Percentiles rank a stretch among this genome's conserved stretches.
These are phyloP conservation scores for Ophiothrix spiculata DNA, from an alignment of 35 echinoderm and acorn worm genomes.

Conservation along the genomic window DNA sequence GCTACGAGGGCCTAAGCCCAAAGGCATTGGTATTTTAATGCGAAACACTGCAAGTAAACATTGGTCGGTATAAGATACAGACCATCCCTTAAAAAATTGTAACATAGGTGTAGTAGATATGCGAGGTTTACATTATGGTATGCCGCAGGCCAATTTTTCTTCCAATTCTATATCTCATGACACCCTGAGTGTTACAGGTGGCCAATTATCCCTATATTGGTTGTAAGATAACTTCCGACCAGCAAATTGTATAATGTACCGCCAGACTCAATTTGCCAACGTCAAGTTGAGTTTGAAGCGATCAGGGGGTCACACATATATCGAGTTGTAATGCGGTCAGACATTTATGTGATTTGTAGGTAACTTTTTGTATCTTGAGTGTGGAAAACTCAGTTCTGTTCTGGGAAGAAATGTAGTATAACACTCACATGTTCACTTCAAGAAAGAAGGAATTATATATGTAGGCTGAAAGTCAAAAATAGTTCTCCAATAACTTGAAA, in stretches of 20 bases:
- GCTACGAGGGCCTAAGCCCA: no score
- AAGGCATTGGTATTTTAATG: background rate
- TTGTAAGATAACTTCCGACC: background rate
- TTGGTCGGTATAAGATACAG: background rate
- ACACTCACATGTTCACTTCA: no score
- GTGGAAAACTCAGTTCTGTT: no score
- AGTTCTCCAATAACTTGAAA: no score
- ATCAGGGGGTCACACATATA: background rate
- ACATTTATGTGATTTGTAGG: background rate
- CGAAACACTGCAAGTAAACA: background rate
- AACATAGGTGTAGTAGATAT: background rate
- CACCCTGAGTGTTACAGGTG: background rate
- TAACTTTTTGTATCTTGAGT: no score
- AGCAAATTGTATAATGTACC: background rate
- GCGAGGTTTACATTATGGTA: background rate
- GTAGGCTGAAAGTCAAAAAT: no score
- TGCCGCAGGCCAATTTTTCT: background rate
- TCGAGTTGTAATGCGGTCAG: background rate
- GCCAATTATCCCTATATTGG: background rate
- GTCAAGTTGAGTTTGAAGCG: background rate
- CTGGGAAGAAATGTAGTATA: no score
- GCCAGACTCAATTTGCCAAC: background rate
- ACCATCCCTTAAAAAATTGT: background rate
- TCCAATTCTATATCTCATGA: no score
- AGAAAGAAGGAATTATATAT: no score